Percentiles rank a stretch among this genome's conserved stretches.
These are phyloP conservation scores for Oreortyx pictus DNA, from an alignment of 2,797 vertebrate genomes.

Conservation along the genomic window DNA sequence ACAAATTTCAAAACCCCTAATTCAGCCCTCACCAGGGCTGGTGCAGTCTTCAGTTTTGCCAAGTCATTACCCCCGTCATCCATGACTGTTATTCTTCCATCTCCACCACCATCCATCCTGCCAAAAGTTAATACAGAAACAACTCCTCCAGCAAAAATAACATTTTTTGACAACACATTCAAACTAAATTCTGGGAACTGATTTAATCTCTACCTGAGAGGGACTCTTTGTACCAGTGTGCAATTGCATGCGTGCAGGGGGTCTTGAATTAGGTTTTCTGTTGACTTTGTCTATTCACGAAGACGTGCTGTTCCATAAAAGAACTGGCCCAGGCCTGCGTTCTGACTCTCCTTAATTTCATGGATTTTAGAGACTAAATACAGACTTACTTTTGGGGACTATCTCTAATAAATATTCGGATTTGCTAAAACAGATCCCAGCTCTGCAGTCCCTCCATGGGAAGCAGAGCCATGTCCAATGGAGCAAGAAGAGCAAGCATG, in stretches of 20 bases:
- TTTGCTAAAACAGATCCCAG: neutral
- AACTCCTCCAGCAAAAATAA: slow-evolving; percentile 40
- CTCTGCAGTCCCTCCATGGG: neutral
- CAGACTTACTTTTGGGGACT: neutral
- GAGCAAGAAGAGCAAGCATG: neutral
- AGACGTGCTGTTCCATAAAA: neutral
- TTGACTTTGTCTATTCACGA: neutral
- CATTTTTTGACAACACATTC: slow-evolving; percentile 30
- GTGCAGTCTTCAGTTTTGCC: neutral
- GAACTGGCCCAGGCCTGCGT: neutral
- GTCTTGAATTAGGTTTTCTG: neutral
- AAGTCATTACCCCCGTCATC: neutral
- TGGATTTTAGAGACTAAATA: neutral
- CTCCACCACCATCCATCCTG: neutral
- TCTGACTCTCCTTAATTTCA: neutral
- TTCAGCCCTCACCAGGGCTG: neutral
- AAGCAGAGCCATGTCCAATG: neutral
- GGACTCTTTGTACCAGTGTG: neutral
- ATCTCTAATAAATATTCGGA: neutral
- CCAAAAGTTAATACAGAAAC: neutral
- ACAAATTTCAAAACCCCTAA: neutral
- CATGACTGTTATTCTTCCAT: neutral
- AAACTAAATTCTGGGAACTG: slow-evolving; percentile 25
- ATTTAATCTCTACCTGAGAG: slow-evolving; percentile 20
- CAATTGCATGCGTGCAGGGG: neutral